Conservation (phyloP, 1,140 invertebrate genomes). For the Zaprionus ornatus region DNA sequence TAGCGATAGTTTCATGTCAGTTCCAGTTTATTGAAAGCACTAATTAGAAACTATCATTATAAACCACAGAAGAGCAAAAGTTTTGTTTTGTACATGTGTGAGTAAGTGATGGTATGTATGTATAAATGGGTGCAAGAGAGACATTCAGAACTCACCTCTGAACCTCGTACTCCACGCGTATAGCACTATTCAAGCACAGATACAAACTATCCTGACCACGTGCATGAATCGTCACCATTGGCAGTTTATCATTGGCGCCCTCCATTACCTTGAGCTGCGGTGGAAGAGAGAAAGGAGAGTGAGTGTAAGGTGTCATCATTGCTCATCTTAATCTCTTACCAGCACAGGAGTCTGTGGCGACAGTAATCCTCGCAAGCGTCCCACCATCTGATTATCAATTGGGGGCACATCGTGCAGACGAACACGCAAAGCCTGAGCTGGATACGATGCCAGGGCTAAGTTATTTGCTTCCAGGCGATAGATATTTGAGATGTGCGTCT, state of each 20-base stretch:
- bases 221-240: slow-evolving; percentile 65
- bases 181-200: slow-evolving; percentile 69
- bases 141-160: slow-evolving; percentile 55
- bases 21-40: slow-evolving; percentile 76
- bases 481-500: slow-evolving; percentile 75
- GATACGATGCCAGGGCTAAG: slow-evolving; percentile 69
- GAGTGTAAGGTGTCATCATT: no score
- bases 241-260: slow-evolving; percentile 47
- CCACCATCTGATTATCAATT: slow-evolving; percentile 61
- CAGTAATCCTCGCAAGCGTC: slow-evolving; percentile 62
- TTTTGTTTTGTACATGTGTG: slow-evolving; percentile 27
- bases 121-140: neutral
- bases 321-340: slow-evolving; percentile 34
- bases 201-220: slow-evolving; percentile 62
- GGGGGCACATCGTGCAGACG: slow-evolving; percentile 72
- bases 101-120: slow-evolving; percentile 10
- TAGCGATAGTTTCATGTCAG: slow-evolving; percentile 64
- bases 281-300: neutral
- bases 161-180: slow-evolving; percentile 75
- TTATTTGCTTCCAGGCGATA: slow-evolving; percentile 79
- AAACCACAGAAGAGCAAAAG: slow-evolving; percentile 54
- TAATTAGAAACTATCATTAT: slow-evolving; percentile 69
- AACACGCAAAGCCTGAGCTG: slow-evolving; percentile 69
- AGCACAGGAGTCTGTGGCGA: slow-evolving; percentile 64
- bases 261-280: slow-evolving; percentile 67